Evolutionary conservation across 1,140 invertebrate species (phyloP).

Genomic region (Dendrolimus punctatus): DNA sequence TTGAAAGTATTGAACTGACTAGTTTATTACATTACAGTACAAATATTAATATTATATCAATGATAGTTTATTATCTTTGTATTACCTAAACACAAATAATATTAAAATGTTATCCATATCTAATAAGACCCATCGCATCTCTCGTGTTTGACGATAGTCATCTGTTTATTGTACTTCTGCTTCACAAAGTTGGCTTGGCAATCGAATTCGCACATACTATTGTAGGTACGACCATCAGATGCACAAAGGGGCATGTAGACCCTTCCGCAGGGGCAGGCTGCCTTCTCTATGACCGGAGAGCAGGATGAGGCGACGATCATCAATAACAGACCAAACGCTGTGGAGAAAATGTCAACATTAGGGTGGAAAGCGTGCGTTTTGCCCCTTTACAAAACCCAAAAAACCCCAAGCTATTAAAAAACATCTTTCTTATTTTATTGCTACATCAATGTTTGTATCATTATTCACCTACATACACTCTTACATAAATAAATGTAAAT

Average conservation of each 20-base stretch:
- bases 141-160: background rate
- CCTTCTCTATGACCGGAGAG: background rate
- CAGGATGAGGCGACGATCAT: conserved; percentile 3
- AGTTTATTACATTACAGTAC: too few relatives aligned
- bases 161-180: background rate
- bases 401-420: too few relatives aligned
- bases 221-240: conserved; percentile 48
- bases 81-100: background rate
- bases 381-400: too few relatives aligned
- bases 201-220: conserved; percentile 51
- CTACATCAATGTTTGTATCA: too few relatives aligned
- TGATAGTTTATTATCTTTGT: background rate
- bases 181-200: conserved; percentile 19
- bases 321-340: background rate
- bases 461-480: too few relatives aligned
- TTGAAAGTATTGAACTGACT: too few relatives aligned
- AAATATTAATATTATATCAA: too few relatives aligned
- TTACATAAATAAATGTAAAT: too few relatives aligned
- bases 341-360: too few relatives aligned
- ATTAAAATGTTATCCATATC: background rate
- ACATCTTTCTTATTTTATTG: too few relatives aligned
- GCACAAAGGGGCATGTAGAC: conserved; percentile 58
- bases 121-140: conserved; percentile 1
- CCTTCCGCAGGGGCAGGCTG: conserved; percentile 45
- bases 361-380: too few relatives aligned